These are phyloP conservation scores for Agrilus planipennis DNA, from an alignment of 1,140 invertebrate species.

Conservation along the genomic window DNA sequence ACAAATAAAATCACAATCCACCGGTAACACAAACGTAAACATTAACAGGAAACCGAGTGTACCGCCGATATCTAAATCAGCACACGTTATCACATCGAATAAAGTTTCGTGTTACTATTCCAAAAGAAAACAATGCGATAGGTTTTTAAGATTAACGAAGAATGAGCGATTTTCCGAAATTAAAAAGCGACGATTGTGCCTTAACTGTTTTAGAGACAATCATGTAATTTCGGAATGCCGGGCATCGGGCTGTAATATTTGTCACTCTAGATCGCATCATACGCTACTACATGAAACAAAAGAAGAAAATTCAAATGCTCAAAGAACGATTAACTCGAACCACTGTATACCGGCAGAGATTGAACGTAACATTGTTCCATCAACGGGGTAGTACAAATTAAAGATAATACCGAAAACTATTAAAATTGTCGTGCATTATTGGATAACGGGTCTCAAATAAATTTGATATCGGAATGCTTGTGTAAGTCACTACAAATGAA, in stretches of 20 bases:
- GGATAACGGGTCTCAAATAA: conserved; percentile 9
- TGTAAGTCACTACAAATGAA: conserved; percentile 4
- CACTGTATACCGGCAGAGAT: not conserved
- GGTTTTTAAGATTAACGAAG: conserved; percentile 15
- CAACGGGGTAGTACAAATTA: conserved; percentile 3
- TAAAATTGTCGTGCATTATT: conserved; percentile 2
- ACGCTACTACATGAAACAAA: no score
- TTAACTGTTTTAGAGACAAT: conserved; percentile 16
- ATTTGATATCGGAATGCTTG: conserved; percentile 7
- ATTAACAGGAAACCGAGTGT: conserved; percentile 2
- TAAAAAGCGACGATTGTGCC: conserved; percentile 17
- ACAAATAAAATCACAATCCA: no score
- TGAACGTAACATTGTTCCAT: conserved; percentile 1
- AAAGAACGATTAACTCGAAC: no score
- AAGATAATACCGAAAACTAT: conserved; percentile 5
- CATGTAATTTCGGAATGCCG: conserved; percentile 14
- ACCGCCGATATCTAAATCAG: conserved; percentile 5
- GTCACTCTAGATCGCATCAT: no score
- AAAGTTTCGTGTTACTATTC: conserved; percentile 12
- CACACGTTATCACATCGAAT: conserved; percentile 1
- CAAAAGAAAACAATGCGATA: conserved; percentile 16
- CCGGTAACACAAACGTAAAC: conserved; percentile 10
- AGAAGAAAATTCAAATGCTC: no score
- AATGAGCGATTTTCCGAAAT: conserved; percentile 8
- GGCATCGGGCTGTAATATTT: conserved; percentile 4